phyloP scores from a whole-genome alignment of 2,888 invertebrate genomes.

The Drosophila emarginata region DNA sequence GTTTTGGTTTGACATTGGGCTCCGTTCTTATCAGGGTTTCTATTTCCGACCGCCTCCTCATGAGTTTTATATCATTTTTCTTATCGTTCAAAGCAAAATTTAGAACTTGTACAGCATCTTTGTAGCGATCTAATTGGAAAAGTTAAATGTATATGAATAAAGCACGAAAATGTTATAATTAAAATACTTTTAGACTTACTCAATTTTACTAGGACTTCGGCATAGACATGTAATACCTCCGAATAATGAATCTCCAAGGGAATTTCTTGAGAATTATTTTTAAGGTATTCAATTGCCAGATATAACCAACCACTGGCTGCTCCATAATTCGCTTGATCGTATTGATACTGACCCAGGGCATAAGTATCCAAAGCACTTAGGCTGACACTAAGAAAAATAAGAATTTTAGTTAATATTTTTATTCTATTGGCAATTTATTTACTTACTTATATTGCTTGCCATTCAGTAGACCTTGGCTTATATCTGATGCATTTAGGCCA shows the following conservation, averaged over 20 bases:
- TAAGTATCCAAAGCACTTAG: constrained; percentile 69
- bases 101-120: constrained; percentile 61
- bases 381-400: no score
- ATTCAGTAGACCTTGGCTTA: constrained; percentile 91
- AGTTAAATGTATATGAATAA: neutral
- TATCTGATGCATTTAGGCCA: constrained; percentile 89
- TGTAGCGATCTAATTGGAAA: constrained; percentile 31
- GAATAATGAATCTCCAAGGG: constrained; percentile 34
- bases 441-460: constrained; percentile 89
- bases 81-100: constrained; percentile 44
- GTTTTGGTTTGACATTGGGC: constrained; percentile 11
- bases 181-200: constrained; percentile 72
- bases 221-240: constrained; percentile 63
- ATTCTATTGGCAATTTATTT: neutral
- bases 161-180: no score
- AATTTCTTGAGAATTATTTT: constrained; percentile 3
- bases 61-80: constrained; percentile 49
- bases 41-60: constrained; percentile 59
- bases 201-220: constrained; percentile 65
- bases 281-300: constrained; percentile 48
- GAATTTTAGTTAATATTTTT: neutral
- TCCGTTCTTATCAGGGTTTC: constrained; percentile 57
- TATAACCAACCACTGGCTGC: constrained; percentile 69
- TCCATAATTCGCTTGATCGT: constrained; percentile 39
- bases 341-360: constrained; percentile 67